phyloP scores from a whole-genome alignment of 2,113 vertebrate genomes.

The Casuarius casuarius region DNA sequence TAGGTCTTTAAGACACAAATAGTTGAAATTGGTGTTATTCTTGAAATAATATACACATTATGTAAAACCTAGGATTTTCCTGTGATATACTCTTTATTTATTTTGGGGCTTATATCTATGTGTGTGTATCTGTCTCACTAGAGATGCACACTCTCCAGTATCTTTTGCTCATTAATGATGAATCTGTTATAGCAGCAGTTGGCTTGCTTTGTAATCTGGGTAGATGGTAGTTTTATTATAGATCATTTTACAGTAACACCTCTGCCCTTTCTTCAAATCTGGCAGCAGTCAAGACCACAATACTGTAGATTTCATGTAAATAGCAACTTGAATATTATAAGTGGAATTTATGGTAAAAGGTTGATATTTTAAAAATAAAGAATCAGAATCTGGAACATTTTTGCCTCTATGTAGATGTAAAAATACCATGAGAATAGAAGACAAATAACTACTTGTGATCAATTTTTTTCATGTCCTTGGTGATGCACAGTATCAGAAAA shows the following conservation, averaged over 20 bases:
- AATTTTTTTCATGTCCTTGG: background rate
- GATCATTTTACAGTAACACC: background rate
- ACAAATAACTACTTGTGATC: background rate
- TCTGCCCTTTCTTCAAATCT: background rate
- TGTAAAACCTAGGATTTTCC: background rate
- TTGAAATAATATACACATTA: background rate
- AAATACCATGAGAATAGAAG: background rate
- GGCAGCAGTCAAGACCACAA: background rate
- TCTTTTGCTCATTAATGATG: background rate
- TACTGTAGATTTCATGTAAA: background rate
- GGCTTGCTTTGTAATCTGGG: background rate
- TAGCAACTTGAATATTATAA: background rate
- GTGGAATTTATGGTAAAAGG: background rate
- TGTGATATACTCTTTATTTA: background rate
- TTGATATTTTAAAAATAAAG: background rate
- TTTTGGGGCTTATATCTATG: background rate
- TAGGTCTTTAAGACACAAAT: background rate
- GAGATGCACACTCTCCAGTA: background rate
- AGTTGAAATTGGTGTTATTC: background rate
- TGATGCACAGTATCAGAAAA: background rate
- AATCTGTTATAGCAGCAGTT: background rate
- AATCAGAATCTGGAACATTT: background rate
- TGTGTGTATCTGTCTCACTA: background rate
- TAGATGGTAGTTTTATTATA: background rate
- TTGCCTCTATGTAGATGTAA: background rate